Evolutionary conservation across 2,888 invertebrate species (phyloP).

Genomic region (Bibio marci): DNA sequence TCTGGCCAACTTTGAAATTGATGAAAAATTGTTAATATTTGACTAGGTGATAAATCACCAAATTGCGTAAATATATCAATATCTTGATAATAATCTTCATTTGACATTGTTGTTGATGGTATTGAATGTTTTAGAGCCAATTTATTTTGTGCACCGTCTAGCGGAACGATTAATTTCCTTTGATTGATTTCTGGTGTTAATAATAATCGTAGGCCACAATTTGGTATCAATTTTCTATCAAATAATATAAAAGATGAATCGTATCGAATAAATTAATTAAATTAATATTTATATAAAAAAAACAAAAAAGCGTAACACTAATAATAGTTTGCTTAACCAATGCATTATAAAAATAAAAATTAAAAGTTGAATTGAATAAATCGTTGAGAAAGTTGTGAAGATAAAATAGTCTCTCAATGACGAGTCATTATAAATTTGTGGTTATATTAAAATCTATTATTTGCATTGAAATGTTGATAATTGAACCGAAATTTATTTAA

Average conservation of each 20-base stretch:
- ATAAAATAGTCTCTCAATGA: too few relatives aligned
- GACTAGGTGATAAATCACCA: slow-evolving; percentile 42
- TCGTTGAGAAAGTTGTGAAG: too few relatives aligned
- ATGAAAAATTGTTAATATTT: slow-evolving; percentile 47
- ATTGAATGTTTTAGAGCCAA: slow-evolving; percentile 21
- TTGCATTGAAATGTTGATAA: too few relatives aligned
- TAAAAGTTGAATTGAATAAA: too few relatives aligned
- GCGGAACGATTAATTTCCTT: slow-evolving; percentile 9
- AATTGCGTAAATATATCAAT: slow-evolving; percentile 57
- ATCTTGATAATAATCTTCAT: slow-evolving; percentile 28
- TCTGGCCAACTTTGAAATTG: slow-evolving; percentile 41
- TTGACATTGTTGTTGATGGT: slow-evolving; percentile 18
- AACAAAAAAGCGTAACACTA: too few relatives aligned
- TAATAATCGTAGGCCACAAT: slow-evolving; percentile 50
- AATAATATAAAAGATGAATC: slow-evolving; percentile 9
- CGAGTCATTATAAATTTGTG: too few relatives aligned
- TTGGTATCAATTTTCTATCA: slow-evolving; percentile 50
- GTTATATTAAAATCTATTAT: too few relatives aligned
- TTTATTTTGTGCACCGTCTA: slow-evolving; percentile 1
- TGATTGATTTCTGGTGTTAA: slow-evolving; percentile 11
- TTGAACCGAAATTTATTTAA: background rate
- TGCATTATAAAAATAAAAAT: too few relatives aligned
- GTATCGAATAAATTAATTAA: too few relatives aligned
- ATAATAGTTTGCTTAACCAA: too few relatives aligned
- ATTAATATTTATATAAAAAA: too few relatives aligned